These are phyloP conservation scores for Vicugna pacos DNA, from an alignment of 2,113 vertebrate species.

Conservation along the genomic window DNA sequence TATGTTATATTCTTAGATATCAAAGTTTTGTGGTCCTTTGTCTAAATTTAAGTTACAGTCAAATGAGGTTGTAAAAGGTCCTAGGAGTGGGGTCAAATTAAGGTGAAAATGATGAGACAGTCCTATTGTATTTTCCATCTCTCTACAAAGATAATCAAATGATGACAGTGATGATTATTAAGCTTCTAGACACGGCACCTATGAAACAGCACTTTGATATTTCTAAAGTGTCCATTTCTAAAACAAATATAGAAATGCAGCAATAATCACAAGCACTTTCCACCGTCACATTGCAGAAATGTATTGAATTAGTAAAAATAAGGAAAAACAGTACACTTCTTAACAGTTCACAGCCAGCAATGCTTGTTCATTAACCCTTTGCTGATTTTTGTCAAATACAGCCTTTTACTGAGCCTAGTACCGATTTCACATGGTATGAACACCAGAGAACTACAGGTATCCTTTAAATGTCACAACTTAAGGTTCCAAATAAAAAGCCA, in stretches of 20 bases:
- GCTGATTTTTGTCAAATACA: neutral
- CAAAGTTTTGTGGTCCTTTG: neutral
- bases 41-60: neutral
- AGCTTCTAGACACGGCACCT: neutral
- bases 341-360: slow-evolving; percentile 19
- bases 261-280: neutral
- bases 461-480: neutral
- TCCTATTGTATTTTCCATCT: neutral
- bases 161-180: neutral
- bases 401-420: neutral
- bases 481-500: slow-evolving; percentile 25
- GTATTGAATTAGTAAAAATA: neutral
- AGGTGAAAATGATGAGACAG: slow-evolving; percentile 17
- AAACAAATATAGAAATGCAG: slow-evolving; percentile 2
- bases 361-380: neutral
- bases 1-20: neutral
- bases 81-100: neutral
- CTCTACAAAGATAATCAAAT: neutral
- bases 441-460: neutral
- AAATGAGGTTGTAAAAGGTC: neutral
- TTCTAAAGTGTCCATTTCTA: slow-evolving; percentile 25
- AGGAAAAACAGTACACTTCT: neutral
- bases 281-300: neutral
- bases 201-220: neutral
- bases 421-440: neutral